phyloP scores from a whole-genome alignment of 2,888 invertebrate genomes.

The Balanococcus diminutus region DNA sequence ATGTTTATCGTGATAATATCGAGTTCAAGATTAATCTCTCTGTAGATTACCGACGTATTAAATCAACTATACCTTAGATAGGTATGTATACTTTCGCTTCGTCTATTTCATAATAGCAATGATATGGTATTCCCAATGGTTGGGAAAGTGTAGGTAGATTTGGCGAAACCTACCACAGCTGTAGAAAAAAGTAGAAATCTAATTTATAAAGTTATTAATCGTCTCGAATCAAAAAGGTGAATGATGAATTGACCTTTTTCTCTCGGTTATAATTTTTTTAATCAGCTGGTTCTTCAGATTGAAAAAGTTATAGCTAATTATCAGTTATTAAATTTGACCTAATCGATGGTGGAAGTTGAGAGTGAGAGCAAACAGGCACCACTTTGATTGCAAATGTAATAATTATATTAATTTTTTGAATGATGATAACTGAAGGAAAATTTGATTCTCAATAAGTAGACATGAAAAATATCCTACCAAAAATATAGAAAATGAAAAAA shows the following conservation, averaged over 20 bases:
- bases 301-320: too few relatives aligned
- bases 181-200: not conserved
- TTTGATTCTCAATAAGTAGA: too few relatives aligned
- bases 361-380: too few relatives aligned
- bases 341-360: too few relatives aligned
- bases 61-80: not conserved
- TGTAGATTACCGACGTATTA: not conserved
- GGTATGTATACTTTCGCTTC: not conserved
- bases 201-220: not conserved
- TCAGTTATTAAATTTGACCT: too few relatives aligned
- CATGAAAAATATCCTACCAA: too few relatives aligned
- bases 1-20: not conserved
- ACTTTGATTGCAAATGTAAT: too few relatives aligned
- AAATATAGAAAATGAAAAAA: too few relatives aligned
- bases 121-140: not conserved
- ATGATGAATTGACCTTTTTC: not conserved
- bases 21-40: slow-evolving; percentile 1
- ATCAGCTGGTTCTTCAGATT: too few relatives aligned
- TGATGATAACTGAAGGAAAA: too few relatives aligned
- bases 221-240: not conserved
- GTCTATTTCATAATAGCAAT: not conserved
- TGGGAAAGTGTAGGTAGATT: not conserved
- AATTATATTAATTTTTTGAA: too few relatives aligned
- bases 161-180: not conserved
- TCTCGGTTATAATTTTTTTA: too few relatives aligned